Evolutionary conservation across 2,797 vertebrate genomes (phyloP), one percentile per base, ranked within the genome.

Genomic region (Eurystomus glaucurus): DNA sequence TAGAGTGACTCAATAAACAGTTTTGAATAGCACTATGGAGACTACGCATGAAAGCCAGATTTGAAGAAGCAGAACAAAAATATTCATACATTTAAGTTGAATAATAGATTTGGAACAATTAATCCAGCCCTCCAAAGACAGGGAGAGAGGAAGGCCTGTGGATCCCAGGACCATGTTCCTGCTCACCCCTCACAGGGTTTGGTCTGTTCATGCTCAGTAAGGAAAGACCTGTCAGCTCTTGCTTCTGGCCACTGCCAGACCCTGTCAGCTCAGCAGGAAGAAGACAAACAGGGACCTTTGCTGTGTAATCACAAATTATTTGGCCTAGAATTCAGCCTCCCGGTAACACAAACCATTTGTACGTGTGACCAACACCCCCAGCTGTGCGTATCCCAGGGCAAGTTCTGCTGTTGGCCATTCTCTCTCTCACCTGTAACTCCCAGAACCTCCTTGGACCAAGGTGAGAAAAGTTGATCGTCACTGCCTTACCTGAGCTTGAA

Each of bases 281-380:
- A 37, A 4, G 41, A 60, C 31, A 23, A 52, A 21, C 23, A 2
- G 20, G 43, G 39, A 29, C 35, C 29, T 52, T 69, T 39, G 10
- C 33, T n/a, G 21, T 23, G n/a, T 31, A 3, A 61, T 33, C 28
- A 18, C 35, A 25, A 28, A 15, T 14, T 20, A 17, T 11, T 31
- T 50, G 3, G 16, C 31, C 41, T 22, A 54, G 31, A 52, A 39
- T 50, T 87, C 57, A 28, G 18, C 20, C 33, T 48, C 6, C 1
- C 33, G 22, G 12, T 18, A 33, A 58, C n/a, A 28, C 18, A 46
- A 51, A 28, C 2, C 5, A 20, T 18, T 66, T 31, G 6, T 4
- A 21, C 8, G 3, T 0, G 3, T 19, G 19, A 23, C 25, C 11
- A 45, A 26, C 8, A 4, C 3, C 28, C 25, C 3, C 8, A 9